Evolutionary conservation across 2,888 invertebrate species (phyloP).

Genomic region (Nasonovia ribisnigri): DNA sequence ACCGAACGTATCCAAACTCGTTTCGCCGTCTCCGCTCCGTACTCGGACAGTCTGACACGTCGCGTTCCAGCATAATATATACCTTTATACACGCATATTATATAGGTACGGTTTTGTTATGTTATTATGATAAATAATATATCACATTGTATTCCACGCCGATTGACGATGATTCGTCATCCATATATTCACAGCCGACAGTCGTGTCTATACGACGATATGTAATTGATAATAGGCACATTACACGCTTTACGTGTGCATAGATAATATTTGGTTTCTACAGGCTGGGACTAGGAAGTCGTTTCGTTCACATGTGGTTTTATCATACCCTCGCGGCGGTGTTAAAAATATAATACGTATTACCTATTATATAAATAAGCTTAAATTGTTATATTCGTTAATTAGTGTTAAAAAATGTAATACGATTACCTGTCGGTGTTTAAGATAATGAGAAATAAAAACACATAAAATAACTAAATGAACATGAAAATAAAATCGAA

Average conservation of each 20-base stretch:
- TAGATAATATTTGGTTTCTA: neutral
- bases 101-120: neutral
- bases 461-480: neutral
- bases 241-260: neutral
- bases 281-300: neutral
- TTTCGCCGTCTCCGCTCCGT: conserved; percentile 32
- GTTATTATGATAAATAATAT: neutral
- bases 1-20: conserved; percentile 21
- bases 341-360: neutral
- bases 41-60: neutral
- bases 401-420: too few species aligned
- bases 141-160: neutral
- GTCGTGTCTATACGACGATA: neutral
- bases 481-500: neutral
- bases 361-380: too few species aligned
- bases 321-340: neutral
- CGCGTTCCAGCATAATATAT: neutral
- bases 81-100: neutral
- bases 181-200: neutral
- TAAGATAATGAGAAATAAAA: neutral
- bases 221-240: neutral
- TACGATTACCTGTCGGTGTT: too few species aligned
- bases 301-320: neutral
- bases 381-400: too few species aligned
- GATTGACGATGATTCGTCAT: conserved; percentile 1